phyloP scores from a whole-genome alignment of 2,797 vertebrate genomes.

The Spizella passerina region DNA sequence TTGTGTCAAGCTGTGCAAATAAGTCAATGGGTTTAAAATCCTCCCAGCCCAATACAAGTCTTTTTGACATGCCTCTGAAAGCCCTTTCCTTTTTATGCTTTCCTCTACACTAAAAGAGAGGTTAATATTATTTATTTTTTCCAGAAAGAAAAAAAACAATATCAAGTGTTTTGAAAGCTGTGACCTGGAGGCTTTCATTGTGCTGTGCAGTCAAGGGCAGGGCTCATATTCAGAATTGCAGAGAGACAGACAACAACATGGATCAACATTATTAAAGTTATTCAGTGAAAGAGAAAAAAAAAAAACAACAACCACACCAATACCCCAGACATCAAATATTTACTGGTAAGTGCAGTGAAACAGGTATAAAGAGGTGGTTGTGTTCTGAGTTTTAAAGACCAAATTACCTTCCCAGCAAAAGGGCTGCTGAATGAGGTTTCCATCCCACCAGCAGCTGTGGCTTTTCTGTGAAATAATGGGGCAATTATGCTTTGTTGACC shows the following conservation, averaged over 20 bases:
- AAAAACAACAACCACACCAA: neutral
- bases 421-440: neutral
- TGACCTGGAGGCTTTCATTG: constrained; percentile 34
- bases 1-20: neutral
- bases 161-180: constrained; percentile 51
- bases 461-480: constrained; percentile 24
- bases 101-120: neutral
- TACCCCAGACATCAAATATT: neutral
- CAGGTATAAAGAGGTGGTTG: neutral
- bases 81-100: neutral
- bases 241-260: neutral
- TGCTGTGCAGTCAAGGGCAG: constrained; percentile 28
- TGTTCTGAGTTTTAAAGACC: neutral
- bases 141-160: neutral
- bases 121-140: constrained; percentile 19
- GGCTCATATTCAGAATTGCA: neutral
- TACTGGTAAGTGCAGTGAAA: neutral
- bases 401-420: constrained; percentile 3
- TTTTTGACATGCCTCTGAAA: neutral
- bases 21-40: neutral
- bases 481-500: neutral
- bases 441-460: neutral
- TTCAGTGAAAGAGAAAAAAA: neutral
- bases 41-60: neutral
- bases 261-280: constrained; percentile 17